Conservation (phyloP, 2,797 vertebrate genomes). For the Tinamus major region DNA sequence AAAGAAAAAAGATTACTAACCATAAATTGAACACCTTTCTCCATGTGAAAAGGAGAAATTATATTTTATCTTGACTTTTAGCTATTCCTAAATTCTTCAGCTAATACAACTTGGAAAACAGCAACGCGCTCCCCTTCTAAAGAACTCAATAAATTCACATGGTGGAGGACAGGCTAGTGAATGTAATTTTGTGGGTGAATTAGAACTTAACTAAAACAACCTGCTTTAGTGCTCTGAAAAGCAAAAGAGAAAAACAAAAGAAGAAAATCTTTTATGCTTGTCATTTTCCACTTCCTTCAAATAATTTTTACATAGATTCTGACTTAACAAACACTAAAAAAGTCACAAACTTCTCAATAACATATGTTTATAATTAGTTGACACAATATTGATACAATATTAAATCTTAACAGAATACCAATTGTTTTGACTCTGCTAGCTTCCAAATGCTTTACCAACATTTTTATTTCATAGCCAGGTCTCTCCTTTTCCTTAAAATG, state of each 20-base stretch:
- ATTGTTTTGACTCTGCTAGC: not conserved
- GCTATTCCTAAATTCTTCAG: not conserved
- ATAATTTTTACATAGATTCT: not conserved
- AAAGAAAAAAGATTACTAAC: not conserved
- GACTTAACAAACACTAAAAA: not conserved
- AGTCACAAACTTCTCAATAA: not conserved
- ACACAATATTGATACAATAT: constrained; percentile 12
- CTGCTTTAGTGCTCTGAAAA: not conserved
- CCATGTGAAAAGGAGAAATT: not conserved
- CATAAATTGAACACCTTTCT: not conserved
- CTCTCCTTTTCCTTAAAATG: not conserved
- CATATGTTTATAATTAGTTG: not conserved
- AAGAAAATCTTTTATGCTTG: not conserved
- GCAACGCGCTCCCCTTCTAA: not conserved
- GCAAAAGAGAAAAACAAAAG: not conserved
- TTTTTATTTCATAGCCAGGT: not conserved
- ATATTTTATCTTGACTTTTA: not conserved
- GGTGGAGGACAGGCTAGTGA: not conserved
- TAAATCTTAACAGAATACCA: constrained; percentile 13
- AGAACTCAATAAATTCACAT: not conserved
- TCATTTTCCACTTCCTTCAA: not conserved
- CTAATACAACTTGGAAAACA: not conserved
- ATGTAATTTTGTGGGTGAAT: not conserved
- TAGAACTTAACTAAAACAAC: not conserved
- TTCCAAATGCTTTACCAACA: not conserved